Conservation (phyloP, 2,797 vertebrate genomes). For the Pipistrellus pygmaeus region DNA sequence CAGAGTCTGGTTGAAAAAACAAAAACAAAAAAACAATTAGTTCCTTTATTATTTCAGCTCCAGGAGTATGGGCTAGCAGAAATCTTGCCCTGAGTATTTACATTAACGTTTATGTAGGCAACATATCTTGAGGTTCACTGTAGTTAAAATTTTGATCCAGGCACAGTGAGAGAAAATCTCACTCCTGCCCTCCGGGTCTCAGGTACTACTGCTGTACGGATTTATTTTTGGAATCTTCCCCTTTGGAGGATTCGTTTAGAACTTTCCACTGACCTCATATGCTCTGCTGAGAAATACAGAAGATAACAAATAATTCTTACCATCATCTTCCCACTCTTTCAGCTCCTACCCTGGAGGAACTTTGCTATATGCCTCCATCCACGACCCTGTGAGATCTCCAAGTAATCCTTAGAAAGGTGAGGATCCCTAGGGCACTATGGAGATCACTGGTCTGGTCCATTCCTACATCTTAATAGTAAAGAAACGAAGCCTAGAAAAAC, state of each 20-base stretch:
- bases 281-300: neutral
- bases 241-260: neutral
- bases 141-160: conserved; percentile 1
- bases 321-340: neutral
- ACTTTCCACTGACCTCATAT: neutral
- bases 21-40: conserved; percentile 72
- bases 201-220: neutral
- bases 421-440: neutral
- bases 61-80: conserved; percentile 3
- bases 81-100: neutral
- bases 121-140: neutral
- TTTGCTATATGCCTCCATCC: neutral
- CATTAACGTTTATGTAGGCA: neutral
- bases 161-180: neutral
- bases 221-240: neutral
- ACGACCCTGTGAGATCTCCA: neutral
- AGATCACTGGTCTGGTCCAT: neutral
- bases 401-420: neutral
- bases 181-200: neutral
- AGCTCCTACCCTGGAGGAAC: neutral
- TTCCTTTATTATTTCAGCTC: conserved; percentile 31
- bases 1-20: conserved; percentile 79
- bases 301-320: neutral
- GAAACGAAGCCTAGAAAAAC: conserved; percentile 24
- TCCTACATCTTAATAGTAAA: neutral